Percentiles rank a stretch among this genome's conserved stretches.
Conservation (phyloP, 2,113 vertebrate species). For the Cheilinus undulatus region DNA sequence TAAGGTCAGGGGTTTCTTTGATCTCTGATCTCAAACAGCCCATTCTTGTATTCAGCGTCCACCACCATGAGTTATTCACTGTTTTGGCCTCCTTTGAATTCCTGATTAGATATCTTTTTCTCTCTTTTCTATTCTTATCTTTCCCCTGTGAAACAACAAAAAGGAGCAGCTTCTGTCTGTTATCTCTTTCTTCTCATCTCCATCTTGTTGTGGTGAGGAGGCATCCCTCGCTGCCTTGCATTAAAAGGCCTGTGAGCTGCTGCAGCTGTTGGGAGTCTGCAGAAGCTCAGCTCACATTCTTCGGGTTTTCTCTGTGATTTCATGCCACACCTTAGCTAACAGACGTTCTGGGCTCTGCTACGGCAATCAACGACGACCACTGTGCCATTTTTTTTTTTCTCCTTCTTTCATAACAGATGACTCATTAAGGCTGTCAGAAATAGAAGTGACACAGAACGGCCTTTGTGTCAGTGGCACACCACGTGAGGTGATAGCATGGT, state of each 20-base stretch:
- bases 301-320: slow-evolving; percentile 70
- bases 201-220: slow-evolving; percentile 63
- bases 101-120: neutral
- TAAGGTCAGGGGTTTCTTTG: neutral
- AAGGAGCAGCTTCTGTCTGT: neutral
- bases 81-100: slow-evolving; percentile 30
- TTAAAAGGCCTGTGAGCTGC: slow-evolving; percentile 61
- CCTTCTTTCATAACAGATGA: slow-evolving; percentile 49
- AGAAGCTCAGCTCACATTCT: slow-evolving; percentile 71
- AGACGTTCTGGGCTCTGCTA: slow-evolving; percentile 72
- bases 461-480: slow-evolving; percentile 67
- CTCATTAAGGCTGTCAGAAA: slow-evolving; percentile 76
- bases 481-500: slow-evolving; percentile 54
- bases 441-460: slow-evolving; percentile 69
- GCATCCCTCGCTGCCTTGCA: slow-evolving; percentile 58
- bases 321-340: slow-evolving; percentile 72
- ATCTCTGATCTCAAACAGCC: neutral
- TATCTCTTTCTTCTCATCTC: slow-evolving; percentile 53
- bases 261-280: slow-evolving; percentile 70
- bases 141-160: neutral
- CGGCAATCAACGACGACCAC: slow-evolving; percentile 70
- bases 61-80: neutral
- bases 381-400: slow-evolving; percentile 40
- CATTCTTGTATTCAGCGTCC: neutral
- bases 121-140: slow-evolving; percentile 22